Percentiles rank a stretch among this genome's conserved stretches.
These are phyloP conservation scores for Mola mola DNA, from an alignment of 2,113 vertebrate species.

Conservation along the genomic window DNA sequence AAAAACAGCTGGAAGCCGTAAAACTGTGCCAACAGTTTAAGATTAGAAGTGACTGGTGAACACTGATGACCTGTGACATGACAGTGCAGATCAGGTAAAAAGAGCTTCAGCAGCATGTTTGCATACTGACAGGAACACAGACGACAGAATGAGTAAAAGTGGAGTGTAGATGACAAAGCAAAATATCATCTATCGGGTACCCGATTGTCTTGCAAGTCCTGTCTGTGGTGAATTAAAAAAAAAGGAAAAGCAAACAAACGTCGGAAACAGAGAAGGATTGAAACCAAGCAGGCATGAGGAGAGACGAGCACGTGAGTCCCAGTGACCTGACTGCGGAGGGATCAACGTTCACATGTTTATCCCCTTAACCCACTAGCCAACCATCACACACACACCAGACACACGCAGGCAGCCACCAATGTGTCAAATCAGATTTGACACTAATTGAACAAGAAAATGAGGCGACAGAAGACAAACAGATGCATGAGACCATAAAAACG, in stretches of 20 bases:
- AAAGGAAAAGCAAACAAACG: not conserved
- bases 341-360: slow-evolving; percentile 43
- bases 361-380: slow-evolving; percentile 21
- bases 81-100: slow-evolving; percentile 15
- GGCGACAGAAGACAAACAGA: not conserved
- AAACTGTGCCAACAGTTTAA: no score
- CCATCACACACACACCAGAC: slow-evolving; percentile 1
- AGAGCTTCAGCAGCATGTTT: slow-evolving; percentile 5
- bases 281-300: not conserved
- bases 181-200: no score
- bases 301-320: slow-evolving; percentile 6
- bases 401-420: slow-evolving; percentile 2
- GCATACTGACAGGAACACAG: not conserved
- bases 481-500: no score
- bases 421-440: not conserved
- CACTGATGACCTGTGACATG: not conserved
- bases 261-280: not conserved
- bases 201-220: not conserved
- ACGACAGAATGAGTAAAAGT: not conserved
- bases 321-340: slow-evolving; percentile 12
- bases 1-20: no score
- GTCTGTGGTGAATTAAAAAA: not conserved
- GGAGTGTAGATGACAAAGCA: not conserved
- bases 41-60: slow-evolving; percentile 11
- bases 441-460: not conserved